Evolutionary conservation across 53 echinoderm and acorn worm genomes (phyloP).

Genomic region (Hippasteria phrygiana): DNA sequence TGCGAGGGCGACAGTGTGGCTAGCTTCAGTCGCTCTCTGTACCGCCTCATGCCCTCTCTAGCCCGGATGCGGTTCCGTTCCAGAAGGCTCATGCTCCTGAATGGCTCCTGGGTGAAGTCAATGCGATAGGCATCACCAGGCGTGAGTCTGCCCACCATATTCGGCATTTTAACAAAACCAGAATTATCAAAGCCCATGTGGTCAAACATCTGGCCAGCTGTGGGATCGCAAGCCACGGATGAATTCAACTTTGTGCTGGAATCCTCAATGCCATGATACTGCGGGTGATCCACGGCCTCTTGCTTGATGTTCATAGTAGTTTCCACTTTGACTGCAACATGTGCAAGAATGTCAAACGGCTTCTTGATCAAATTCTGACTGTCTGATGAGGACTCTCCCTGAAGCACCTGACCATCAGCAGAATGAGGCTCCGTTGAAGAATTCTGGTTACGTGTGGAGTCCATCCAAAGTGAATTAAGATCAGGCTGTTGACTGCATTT

Average conservation of each 20-base stretch:
- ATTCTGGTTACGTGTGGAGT: neutral
- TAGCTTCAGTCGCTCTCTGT: constrained; percentile 34
- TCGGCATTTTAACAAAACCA: neutral
- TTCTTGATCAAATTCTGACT: constrained; percentile 3
- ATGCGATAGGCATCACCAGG: neutral
- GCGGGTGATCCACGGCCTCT: neutral
- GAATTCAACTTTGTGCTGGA: neutral
- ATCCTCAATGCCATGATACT: neutral
- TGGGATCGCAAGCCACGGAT: neutral
- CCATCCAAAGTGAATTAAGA: too few relatives aligned
- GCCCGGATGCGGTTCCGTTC: constrained; percentile 53
- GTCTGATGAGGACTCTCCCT: neutral
- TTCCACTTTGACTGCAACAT: constrained; percentile 13
- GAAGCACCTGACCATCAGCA: neutral
- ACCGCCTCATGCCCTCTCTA: constrained; percentile 52
- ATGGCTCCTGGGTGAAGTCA: constrained; percentile 48
- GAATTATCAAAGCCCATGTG: neutral
- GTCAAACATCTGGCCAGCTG: neutral
- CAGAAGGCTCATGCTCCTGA: constrained; percentile 47
- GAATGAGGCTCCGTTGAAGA: neutral
- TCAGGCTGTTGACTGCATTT: too few relatives aligned
- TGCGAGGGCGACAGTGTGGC: neutral
- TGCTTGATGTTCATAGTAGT: neutral
- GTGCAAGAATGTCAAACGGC: constrained; percentile 24
- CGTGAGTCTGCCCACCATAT: neutral